Conservation (phyloP, 1,140 invertebrate species). For the Aphelenchoides besseyi region DNA sequence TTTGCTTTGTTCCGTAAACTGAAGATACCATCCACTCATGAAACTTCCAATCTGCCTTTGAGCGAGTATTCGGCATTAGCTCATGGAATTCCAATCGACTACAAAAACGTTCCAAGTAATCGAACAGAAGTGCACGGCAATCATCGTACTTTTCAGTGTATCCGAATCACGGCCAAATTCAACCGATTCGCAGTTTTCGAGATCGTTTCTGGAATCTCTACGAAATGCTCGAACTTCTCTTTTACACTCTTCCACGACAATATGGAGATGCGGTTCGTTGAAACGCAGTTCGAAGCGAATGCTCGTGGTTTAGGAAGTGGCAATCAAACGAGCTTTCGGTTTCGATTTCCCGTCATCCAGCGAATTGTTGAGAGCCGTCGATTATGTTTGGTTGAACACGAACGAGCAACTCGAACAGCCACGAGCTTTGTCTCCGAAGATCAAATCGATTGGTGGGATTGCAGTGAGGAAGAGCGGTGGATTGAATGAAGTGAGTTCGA, state of each 20-base stretch:
- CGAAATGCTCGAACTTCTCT: neutral
- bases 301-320: constrained; percentile 7
- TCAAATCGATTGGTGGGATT: constrained; percentile 41
- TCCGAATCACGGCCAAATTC: neutral
- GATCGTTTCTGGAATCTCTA: constrained; percentile 7
- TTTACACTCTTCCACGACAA: constrained; percentile 16
- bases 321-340: constrained; percentile 21
- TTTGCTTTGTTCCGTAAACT: constrained; percentile 28
- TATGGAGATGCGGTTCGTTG: neutral
- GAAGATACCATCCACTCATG: constrained; percentile 26
- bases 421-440: constrained; percentile 27
- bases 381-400: constrained; percentile 37
- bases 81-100: constrained; percentile 14
- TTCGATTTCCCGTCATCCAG: constrained; percentile 22
- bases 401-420: constrained; percentile 39
- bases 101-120: constrained; percentile 27
- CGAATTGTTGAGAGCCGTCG: constrained; percentile 25
- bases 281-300: constrained; percentile 8
- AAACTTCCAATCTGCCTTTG: constrained; percentile 25
- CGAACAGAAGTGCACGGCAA: constrained; percentile 14
- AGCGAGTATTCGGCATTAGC: neutral
- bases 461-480: neutral
- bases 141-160: constrained; percentile 28
- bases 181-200: constrained; percentile 15
- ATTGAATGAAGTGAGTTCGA: constrained; percentile 4